phyloP scores from a whole-genome alignment of 2,113 vertebrate genomes.

The Heptranchias perlo region DNA sequence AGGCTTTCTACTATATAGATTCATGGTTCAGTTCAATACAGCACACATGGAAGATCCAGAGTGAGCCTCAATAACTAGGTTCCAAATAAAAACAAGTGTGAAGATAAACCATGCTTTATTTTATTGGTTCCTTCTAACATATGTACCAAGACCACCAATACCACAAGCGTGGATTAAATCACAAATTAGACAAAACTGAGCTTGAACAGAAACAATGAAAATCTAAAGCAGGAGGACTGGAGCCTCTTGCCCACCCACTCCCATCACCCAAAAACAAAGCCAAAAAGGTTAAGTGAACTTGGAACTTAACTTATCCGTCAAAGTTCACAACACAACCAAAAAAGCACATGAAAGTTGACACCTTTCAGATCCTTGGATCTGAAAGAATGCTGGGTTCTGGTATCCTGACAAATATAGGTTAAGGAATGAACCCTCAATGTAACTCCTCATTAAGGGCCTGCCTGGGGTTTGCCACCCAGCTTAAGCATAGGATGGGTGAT shows the following conservation, averaged over 20 bases:
- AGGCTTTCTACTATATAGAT: background rate
- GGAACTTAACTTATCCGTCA: background rate
- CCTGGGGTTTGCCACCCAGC: background rate
- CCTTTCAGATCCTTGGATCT: background rate
- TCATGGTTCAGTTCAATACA: background rate
- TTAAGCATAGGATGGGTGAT: background rate
- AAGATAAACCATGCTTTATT: background rate
- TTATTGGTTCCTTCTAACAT: background rate
- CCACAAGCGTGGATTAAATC: background rate
- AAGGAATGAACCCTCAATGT: background rate
- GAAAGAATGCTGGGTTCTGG: background rate
- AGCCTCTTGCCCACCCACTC: background rate
- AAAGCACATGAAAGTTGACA: background rate
- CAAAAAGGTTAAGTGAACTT: no score
- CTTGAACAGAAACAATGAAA: background rate
- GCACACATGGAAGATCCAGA: background rate
- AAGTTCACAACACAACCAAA: background rate
- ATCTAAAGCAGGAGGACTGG: background rate
- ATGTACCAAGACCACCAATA: background rate
- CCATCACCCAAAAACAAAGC: no score
- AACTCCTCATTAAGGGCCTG: no score
- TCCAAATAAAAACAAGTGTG: no score
- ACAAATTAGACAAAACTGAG: background rate
- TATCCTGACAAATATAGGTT: background rate
- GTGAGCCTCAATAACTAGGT: background rate